Evolutionary conservation across 1,140 invertebrate genomes (phyloP).

Genomic region (Aphelenchoides besseyi): DNA sequence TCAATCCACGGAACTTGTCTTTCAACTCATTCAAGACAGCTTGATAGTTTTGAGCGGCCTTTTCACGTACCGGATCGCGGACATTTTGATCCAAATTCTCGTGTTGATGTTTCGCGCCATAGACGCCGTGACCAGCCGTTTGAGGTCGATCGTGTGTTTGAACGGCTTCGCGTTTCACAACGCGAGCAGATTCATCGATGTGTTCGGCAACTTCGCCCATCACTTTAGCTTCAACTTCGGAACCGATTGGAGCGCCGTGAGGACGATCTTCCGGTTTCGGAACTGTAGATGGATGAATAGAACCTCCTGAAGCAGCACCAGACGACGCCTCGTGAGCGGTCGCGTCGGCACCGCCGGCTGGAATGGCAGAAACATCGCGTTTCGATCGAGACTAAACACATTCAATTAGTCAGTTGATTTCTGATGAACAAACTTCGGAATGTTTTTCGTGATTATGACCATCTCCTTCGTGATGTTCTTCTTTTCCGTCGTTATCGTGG

Average conservation of each 20-base stretch:
- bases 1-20: constrained; percentile 43
- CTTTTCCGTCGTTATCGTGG: not conserved
- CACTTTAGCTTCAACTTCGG: not conserved
- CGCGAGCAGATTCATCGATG: not conserved
- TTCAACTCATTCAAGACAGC: constrained; percentile 50
- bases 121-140: not conserved
- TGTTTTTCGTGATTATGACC: not conserved
- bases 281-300: not conserved
- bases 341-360: not conserved
- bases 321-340: not conserved
- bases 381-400: not conserved
- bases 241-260: not conserved
- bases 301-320: not conserved
- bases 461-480: not conserved
- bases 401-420: not conserved
- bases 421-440: not conserved
- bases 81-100: constrained; percentile 39
- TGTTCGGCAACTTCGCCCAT: constrained; percentile 1
- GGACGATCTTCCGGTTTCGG: not conserved
- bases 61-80: constrained; percentile 47
- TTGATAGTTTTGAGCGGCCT: constrained; percentile 49
- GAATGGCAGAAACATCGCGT: not conserved
- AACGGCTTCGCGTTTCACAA: too few relatives aligned
- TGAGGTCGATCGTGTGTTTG: not conserved
- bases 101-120: constrained; percentile 9